Evolutionary conservation across 2,113 vertebrate genomes (phyloP), one percentile per base, ranked within the genome.

Genomic region (Ranitomeya imitator): DNA sequence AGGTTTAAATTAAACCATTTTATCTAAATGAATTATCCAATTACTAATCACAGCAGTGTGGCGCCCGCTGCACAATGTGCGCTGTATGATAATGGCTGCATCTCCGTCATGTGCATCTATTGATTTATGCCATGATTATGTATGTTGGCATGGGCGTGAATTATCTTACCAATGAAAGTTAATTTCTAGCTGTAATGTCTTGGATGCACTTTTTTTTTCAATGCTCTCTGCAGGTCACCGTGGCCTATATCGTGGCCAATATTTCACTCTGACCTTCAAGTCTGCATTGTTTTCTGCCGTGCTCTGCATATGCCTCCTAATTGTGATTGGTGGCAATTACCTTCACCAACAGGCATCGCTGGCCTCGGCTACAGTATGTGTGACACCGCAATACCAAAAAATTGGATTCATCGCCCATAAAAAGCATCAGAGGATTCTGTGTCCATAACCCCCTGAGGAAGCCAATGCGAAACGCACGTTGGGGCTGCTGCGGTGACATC

Each of bases 21-120:
- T 60, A 60, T 59, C 26, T 16, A 60, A 80, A 80, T 80, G 79
- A 60, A 60, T 60, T 59, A 60, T 80, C 23, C 55, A 60, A 80
- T 80, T 80, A 80, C 31, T 60, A 60, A 31, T 31, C 79, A 59
- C 79, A 80, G 79, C 79, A 60, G 55, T 80, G 57, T 7, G 79
- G n/a, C 55, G 14, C 23, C 45, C 55, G 12, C 6, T 18, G 8
- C n/a, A 52, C 74, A 26, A 54, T 52, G 55, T 21, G 63, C 63
- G 2, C 63, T n/a, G 18, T 51, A 37, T 1, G 9, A 19, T 26
- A 19, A 80, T 6, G 54, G 6, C 79, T 60, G 23, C 7, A 9
- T 26, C 55, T 26, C 54, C 10, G n/a, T 31, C 10, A 23, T 78
- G 21, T 52, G 45, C 18, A 54, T 12, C 12, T 78, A 23, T 15